phyloP scores from a whole-genome alignment of 2,888 invertebrate species.

The Microchrysa polita region DNA sequence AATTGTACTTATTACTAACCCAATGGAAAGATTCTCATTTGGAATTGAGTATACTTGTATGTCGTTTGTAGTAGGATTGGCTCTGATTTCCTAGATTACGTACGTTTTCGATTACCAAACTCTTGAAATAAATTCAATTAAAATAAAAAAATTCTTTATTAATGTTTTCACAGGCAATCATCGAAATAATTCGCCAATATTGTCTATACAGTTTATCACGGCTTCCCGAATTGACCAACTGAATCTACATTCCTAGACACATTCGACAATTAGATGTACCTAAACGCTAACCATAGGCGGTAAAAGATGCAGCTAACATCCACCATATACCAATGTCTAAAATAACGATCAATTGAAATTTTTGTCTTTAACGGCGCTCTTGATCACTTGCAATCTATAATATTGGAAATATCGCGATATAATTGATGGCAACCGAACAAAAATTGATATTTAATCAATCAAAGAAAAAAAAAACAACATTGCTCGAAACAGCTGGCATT shows the following conservation, averaged over 20 bases:
- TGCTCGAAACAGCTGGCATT: constrained; percentile 21
- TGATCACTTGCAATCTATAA: constrained; percentile 34
- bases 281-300: neutral
- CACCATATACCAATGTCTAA: neutral
- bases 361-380: neutral
- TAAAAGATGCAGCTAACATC: neutral
- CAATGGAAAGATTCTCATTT: too few species aligned
- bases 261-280: neutral
- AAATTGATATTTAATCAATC: constrained; percentile 50
- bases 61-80: too few species aligned
- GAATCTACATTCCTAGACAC: neutral
- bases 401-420: constrained; percentile 16
- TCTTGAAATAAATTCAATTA: too few species aligned
- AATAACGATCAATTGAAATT: neutral
- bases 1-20: too few species aligned
- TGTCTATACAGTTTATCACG: neutral
- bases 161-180: too few species aligned
- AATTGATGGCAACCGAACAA: constrained; percentile 35
- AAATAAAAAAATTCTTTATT: too few species aligned
- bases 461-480: too few species aligned
- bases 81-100: too few species aligned
- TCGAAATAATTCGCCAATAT: too few species aligned
- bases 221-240: neutral
- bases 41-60: too few species aligned
- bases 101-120: too few species aligned